Evolutionary conservation across 2,113 vertebrate species (phyloP).

Genomic region (Epinephelus lanceolatus): DNA sequence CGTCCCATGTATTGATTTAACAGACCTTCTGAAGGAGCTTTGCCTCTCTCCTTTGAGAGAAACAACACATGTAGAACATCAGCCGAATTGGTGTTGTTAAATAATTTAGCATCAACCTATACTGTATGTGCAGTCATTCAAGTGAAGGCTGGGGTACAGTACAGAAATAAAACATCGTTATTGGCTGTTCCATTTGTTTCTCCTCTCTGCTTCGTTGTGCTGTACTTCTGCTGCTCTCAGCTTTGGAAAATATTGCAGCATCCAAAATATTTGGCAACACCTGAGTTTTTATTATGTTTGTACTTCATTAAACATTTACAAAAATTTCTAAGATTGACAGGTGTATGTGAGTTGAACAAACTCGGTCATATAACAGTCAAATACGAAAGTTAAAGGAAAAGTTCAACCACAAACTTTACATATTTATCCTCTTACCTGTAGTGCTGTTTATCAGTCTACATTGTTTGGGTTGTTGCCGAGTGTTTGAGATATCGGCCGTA

Average conservation of each 20-base stretch:
- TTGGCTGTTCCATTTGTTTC: constrained; percentile 21
- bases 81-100: constrained; percentile 73
- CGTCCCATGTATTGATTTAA: constrained; percentile 69
- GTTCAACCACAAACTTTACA: too few species aligned
- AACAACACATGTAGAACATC: constrained; percentile 77
- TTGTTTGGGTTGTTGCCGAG: too few species aligned
- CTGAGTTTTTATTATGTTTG: background rate
- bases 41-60: constrained; percentile 66
- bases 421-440: too few species aligned
- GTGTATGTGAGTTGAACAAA: background rate
- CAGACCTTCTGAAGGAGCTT: constrained; percentile 60
- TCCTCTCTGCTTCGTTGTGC: constrained; percentile 24
- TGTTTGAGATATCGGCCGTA: too few species aligned
- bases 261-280: background rate
- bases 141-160: constrained; percentile 40
- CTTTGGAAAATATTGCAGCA: background rate
- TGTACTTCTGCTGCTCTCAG: background rate
- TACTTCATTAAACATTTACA: constrained; percentile 3
- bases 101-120: constrained; percentile 74
- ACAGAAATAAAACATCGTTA: constrained; percentile 50
- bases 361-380: background rate
- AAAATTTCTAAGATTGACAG: background rate
- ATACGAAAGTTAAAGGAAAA: background rate
- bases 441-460: too few species aligned
- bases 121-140: constrained; percentile 67